phyloP scores from a whole-genome alignment of 2,888 invertebrate genomes.

The Phortica okadai region DNA sequence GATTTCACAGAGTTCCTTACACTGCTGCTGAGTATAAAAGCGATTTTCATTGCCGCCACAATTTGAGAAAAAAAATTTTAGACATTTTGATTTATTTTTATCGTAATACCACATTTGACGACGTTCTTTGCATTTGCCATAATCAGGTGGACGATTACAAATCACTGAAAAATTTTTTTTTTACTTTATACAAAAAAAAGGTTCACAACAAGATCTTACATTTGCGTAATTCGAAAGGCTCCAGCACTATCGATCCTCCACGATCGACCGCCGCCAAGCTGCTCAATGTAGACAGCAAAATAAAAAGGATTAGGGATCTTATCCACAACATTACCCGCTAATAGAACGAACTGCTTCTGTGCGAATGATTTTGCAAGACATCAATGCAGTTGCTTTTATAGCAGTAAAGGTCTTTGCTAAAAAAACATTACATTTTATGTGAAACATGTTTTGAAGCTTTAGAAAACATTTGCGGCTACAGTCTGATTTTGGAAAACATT shows the following conservation, averaged over 20 bases:
- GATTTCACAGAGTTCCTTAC: conserved; percentile 18
- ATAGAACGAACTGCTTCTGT: too few relatives aligned
- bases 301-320: neutral
- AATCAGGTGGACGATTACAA: conserved; percentile 29
- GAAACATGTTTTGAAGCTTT: too few relatives aligned
- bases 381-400: too few relatives aligned
- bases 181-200: neutral
- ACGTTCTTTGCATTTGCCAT: conserved; percentile 45
- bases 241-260: neutral
- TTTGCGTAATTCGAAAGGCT: neutral
- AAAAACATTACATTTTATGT: too few relatives aligned
- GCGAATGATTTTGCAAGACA: too few relatives aligned
- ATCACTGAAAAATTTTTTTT: conserved; percentile 30
- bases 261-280: neutral
- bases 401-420: too few relatives aligned
- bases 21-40: conserved; percentile 39
- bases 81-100: conserved; percentile 22
- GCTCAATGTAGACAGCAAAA: neutral
- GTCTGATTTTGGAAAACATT: too few relatives aligned
- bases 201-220: neutral
- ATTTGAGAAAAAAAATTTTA: conserved; percentile 44
- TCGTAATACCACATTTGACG: conserved; percentile 45
- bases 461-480: too few relatives aligned
- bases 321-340: neutral
- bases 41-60: conserved; percentile 51